Evolutionary conservation across 2,113 vertebrate genomes (phyloP).

Genomic region (Oophaga pumilio): DNA sequence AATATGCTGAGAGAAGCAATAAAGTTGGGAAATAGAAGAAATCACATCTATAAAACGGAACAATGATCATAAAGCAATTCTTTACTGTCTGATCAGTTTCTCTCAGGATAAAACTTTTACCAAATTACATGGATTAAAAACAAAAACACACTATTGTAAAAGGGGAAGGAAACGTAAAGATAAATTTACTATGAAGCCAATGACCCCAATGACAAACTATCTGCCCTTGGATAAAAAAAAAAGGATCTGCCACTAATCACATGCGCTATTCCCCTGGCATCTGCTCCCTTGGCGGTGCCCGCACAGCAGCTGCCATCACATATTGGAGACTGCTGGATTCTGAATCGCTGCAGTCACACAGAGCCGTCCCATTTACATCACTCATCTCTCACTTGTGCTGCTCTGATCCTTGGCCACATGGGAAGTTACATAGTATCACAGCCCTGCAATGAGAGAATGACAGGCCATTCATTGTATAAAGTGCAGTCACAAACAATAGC

Average conservation of each 20-base stretch:
- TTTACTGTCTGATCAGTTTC: background rate
- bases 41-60: background rate
- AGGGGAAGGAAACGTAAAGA: background rate
- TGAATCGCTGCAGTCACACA: background rate
- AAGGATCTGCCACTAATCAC: background rate
- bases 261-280: background rate
- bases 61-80: background rate
- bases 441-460: background rate
- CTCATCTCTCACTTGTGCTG: background rate
- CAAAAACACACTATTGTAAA: background rate
- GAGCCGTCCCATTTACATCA: background rate
- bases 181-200: background rate
- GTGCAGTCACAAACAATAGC: background rate
- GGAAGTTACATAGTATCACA: background rate
- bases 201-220: background rate
- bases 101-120: background rate
- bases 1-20: background rate
- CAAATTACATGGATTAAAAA: background rate
- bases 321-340: background rate
- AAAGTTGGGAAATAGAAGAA: background rate
- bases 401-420: background rate
- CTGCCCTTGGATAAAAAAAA: background rate
- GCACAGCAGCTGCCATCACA: slow-evolving; percentile 28
- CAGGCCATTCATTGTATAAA: background rate
- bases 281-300: slow-evolving; percentile 41